Conservation (phyloP, 2,113 vertebrate genomes). For the Bambusicola thoracicus region DNA sequence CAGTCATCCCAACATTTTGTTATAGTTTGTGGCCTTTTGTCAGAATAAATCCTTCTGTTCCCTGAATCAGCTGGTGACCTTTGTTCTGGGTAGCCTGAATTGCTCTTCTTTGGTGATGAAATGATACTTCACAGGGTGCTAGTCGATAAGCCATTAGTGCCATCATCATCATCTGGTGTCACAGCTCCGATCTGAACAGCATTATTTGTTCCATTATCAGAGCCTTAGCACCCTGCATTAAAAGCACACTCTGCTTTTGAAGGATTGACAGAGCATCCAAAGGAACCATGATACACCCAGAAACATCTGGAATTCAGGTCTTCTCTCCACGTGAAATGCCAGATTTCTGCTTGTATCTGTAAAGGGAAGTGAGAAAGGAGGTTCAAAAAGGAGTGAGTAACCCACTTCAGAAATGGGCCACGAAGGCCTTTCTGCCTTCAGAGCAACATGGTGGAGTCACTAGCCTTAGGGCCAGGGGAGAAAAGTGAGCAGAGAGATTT, state of each 20-base stretch:
- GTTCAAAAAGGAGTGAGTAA: background rate
- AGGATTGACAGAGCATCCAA: background rate
- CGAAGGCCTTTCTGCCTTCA: background rate
- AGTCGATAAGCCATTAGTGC: conserved; percentile 57
- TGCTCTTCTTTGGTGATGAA: conserved; percentile 38
- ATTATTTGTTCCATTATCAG: conserved; percentile 41
- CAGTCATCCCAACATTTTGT: background rate
- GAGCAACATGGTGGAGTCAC: background rate
- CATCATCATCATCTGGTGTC: background rate
- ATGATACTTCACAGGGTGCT: conserved; percentile 6
- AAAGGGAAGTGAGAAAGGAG: background rate
- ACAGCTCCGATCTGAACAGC: background rate
- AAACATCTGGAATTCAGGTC: background rate
- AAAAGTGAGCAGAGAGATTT: background rate
- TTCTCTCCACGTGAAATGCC: background rate
- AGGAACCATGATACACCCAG: background rate
- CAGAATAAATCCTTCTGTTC: background rate
- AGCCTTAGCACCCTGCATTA: background rate
- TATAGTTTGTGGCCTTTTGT: background rate
- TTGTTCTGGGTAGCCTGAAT: conserved; percentile 31
- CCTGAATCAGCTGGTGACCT: conserved; percentile 43
- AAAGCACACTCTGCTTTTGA: background rate
- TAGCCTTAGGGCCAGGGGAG: background rate
- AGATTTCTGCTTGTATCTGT: background rate
- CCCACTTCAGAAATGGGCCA: background rate